Percentiles rank a stretch among this genome's conserved stretches.
These are phyloP conservation scores for Hippolais icterina DNA, from an alignment of 2,113 vertebrate species.

Conservation along the genomic window DNA sequence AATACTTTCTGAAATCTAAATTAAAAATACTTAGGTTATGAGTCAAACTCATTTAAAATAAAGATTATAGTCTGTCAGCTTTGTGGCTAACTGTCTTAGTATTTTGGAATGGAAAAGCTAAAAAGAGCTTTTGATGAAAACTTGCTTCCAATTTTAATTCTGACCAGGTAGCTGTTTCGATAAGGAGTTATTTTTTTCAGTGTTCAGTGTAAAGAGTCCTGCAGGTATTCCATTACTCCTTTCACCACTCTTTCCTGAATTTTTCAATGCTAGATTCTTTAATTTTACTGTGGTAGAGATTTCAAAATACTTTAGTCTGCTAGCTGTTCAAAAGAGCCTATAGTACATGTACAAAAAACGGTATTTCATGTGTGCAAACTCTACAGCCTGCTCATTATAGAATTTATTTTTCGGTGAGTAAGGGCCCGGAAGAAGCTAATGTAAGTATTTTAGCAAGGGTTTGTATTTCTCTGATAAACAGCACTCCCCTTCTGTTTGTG, in stretches of 20 bases:
- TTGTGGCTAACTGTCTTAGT: neutral
- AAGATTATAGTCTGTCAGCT: neutral
- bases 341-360: neutral
- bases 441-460: slow-evolving; percentile 74
- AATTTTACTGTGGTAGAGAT: neutral
- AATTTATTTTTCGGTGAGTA: slow-evolving; percentile 10
- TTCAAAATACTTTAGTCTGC: neutral
- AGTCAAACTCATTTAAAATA: neutral
- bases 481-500: slow-evolving; percentile 80
- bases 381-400: slow-evolving; percentile 37
- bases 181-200: neutral
- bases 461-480: slow-evolving; percentile 79
- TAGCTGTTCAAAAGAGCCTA: neutral
- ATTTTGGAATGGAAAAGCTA: neutral
- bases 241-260: neutral
- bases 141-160: neutral
- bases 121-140: neutral
- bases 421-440: slow-evolving; percentile 70
- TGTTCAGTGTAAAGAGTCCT: neutral
- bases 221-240: neutral
- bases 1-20: neutral
- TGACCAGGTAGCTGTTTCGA: neutral
- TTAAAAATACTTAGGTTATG: neutral
- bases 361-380: neutral
- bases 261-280: neutral